A percentile compares a stretch with the other conserved stretches of the same genome.
Conservation (phyloP, 2,797 vertebrate species). For the Xenopus petersii region DNA sequence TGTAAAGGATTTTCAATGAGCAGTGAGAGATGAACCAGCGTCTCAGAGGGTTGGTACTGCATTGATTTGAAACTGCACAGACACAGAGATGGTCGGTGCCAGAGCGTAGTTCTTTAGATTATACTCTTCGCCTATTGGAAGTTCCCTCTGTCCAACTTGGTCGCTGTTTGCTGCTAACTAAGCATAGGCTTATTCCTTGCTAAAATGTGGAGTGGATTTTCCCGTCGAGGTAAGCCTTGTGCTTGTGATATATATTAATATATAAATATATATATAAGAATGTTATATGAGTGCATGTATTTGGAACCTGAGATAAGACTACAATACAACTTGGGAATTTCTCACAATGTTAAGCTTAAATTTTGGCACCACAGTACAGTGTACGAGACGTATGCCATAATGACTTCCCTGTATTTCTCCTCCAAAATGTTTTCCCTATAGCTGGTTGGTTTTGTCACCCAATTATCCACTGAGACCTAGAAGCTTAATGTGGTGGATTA, state of each 20-base stretch:
- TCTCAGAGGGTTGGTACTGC: slow-evolving; percentile 66
- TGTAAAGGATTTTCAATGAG: slow-evolving; percentile 80
- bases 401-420: not conserved
- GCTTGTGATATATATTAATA: not conserved
- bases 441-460: not conserved
- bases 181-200: slow-evolving; percentile 58
- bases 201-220: slow-evolving; percentile 81
- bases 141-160: slow-evolving; percentile 69
- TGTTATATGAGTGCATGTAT: not conserved
- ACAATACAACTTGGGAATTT: slow-evolving; percentile 8
- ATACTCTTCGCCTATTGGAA: slow-evolving; percentile 66
- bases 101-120: slow-evolving; percentile 63
- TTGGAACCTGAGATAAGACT: not conserved
- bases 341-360: not conserved
- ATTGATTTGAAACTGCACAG: slow-evolving; percentile 66
- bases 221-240: slow-evolving; percentile 74
- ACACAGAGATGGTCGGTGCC: slow-evolving; percentile 66
- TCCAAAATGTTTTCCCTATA: not conserved
- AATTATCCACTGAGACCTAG: not conserved
- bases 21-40: slow-evolving; percentile 68
- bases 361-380: not conserved
- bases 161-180: slow-evolving; percentile 51
- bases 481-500: not conserved
- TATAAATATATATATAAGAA: too few relatives aligned
- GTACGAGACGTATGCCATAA: not conserved